These are phyloP conservation scores for Astyanax mexicanus DNA, from an alignment of 2,797 vertebrate species.

Conservation along the genomic window DNA sequence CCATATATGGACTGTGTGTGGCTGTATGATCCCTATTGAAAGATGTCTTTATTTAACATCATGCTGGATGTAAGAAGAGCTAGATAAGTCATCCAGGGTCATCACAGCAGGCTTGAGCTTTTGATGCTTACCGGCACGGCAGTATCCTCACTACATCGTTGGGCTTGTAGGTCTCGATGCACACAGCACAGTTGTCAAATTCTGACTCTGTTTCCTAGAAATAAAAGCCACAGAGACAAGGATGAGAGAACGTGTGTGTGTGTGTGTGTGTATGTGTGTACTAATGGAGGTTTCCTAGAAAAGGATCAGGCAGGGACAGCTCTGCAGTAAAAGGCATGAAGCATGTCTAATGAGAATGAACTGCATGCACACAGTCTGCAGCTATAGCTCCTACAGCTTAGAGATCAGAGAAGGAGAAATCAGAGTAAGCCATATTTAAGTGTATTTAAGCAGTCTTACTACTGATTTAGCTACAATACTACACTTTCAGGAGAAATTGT, in stretches of 20 bases:
- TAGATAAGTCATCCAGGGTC: neutral
- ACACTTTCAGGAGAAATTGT: too few relatives aligned
- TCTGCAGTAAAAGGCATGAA: constrained; percentile 38
- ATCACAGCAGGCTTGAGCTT: neutral
- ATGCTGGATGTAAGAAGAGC: neutral
- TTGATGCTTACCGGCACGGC: constrained; percentile 89
- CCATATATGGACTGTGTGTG: too few relatives aligned
- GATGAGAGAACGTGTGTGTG: constrained; percentile 11
- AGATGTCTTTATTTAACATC: neutral
- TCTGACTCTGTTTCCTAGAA: constrained; percentile 94
- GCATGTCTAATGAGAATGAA: constrained; percentile 34
- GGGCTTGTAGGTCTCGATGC: constrained; percentile 96
- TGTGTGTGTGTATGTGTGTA: constrained; percentile 5
- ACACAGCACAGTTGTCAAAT: constrained; percentile 99
- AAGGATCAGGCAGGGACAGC: constrained; percentile 12
- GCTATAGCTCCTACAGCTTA: neutral
- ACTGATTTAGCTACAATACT: too few relatives aligned
- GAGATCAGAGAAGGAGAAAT: too few relatives aligned
- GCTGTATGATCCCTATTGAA: too few relatives aligned
- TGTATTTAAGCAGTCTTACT: too few relatives aligned
- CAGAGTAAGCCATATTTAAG: too few relatives aligned
- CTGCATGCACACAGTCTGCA: constrained; percentile 4
- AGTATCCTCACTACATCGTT: constrained; percentile 95
- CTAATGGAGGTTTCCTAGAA: constrained; percentile 44
- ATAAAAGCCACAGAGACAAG: neutral